A percentile compares a stretch with the other conserved stretches of the same genome.
These are phyloP conservation scores for Pangasius djambal DNA, from an alignment of 2,797 vertebrate genomes.

Conservation along the genomic window DNA sequence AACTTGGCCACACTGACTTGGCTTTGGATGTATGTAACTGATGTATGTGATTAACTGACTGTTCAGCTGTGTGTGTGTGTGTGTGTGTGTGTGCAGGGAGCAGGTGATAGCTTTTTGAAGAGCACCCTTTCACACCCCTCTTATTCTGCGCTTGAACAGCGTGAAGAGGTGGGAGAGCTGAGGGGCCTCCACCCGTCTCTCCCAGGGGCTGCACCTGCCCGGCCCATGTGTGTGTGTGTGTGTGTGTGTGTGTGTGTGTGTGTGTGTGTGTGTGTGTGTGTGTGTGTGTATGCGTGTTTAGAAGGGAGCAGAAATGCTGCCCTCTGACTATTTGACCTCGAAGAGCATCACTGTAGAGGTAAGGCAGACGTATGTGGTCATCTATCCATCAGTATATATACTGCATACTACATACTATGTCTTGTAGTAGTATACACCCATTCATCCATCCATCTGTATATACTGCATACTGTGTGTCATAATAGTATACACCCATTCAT, in stretches of 20 bases:
- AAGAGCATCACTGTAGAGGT: slow-evolving; percentile 62
- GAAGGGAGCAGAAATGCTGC: slow-evolving; percentile 70
- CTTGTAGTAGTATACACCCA: not conserved
- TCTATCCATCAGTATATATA: not conserved
- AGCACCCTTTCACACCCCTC: slow-evolving; percentile 82
- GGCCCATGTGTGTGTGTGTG: slow-evolving; percentile 49
- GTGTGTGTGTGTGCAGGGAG: slow-evolving; percentile 68
- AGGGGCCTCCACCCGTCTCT: slow-evolving; percentile 77
- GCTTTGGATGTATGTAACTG: slow-evolving; percentile 15
- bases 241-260: slow-evolving; percentile 28
- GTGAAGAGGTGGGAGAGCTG: slow-evolving; percentile 81
- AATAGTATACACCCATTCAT: not conserved
- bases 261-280: slow-evolving; percentile 14
- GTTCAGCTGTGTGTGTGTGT: slow-evolving; percentile 21
- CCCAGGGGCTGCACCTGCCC: slow-evolving; percentile 80
- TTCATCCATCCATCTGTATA: not conserved
- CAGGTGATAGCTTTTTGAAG: slow-evolving; percentile 85
- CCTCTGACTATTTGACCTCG: slow-evolving; percentile 75
- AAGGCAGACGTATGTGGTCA: slow-evolving; percentile 47
- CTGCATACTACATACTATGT: not conserved
- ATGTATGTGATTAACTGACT: slow-evolving; percentile 42
- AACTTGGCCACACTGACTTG: slow-evolving; percentile 13
- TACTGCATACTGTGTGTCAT: not conserved
- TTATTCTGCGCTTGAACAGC: slow-evolving; percentile 81
- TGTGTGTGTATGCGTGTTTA: not conserved